Evolutionary conservation across 1,140 invertebrate species (phyloP), one percentile per base, ranked within the genome.

Genomic region (Plutomurus gul): DNA sequence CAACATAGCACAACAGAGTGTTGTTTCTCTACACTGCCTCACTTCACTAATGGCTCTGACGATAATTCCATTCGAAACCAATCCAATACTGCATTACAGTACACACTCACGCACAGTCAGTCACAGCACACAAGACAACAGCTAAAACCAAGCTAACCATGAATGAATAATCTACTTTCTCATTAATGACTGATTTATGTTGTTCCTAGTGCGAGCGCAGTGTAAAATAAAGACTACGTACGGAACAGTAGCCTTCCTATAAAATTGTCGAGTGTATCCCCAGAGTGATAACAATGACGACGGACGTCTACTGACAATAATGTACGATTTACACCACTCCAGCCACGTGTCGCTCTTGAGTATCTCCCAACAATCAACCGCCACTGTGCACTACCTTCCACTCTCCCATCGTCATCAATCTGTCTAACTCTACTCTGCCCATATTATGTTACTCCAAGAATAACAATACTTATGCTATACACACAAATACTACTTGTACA

Each of bases 111-210:
- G 39, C n/a, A 43, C 39, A n/a, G 2, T n/a, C 16, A 33, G 20
- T 11, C 51, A n/a, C n/a, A n/a, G n/a, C n/a, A n/a, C n/a, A n/a
- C 1, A 3, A 3, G n/a, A 25, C 25, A 33, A 56, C 51, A 56
- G n/a, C 22, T 1, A 20, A 56, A 4, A 56, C 6, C 20, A 30
- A 56, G 49, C 22, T 25, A 30, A 20, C 76, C 56, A 36, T 72
- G 46, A 49, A 79, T 74, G 72, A 75, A 33, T 75, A 79, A 74
- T 75, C 72, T 70, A 43, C 65, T 78, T 47, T 60, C 77, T 79
- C 77, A 65, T 79, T 79, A 79, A 79, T 79, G 71, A 43, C 60
- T 79, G 77, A 79, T 79, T 79, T 79, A 79, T 79, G 71, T 47
- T 72, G 18, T 46, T 51, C 25, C 22, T 49, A n/a, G n/a, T 46